Percentiles rank a stretch among this genome's conserved stretches.
These are phyloP conservation scores for Gnathonemus echidnorhynchus DNA, from an alignment of 2,113 vertebrate species.

Conservation along the genomic window DNA sequence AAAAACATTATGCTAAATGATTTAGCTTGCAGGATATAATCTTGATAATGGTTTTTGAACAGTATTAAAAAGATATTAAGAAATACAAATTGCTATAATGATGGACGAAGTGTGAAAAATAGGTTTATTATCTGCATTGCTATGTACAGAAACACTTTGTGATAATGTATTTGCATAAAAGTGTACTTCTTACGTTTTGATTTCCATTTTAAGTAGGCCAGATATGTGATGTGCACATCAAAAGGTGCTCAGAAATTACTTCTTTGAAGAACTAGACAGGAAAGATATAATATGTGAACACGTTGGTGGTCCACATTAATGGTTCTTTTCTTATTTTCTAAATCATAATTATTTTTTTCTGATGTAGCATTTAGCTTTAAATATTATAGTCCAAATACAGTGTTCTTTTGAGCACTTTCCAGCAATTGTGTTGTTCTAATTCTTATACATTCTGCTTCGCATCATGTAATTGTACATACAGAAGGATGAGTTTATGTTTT, in stretches of 20 bases:
- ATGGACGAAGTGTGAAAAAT: not conserved
- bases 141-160: not conserved
- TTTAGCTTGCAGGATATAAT: not conserved
- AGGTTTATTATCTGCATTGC: not conserved
- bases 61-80: slow-evolving; percentile 3
- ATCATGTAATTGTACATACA: not conserved
- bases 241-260: not conserved
- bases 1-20: not conserved
- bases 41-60: not conserved
- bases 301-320: not conserved
- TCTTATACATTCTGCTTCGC: not conserved
- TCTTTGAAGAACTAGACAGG: not conserved
- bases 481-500: not conserved
- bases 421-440: not conserved
- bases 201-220: not conserved
- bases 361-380: not conserved
- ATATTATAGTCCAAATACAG: not conserved
- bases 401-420: not conserved
- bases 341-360: not conserved
- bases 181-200: not conserved
- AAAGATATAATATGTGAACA: not conserved
- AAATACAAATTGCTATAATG: not conserved
- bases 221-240: not conserved
- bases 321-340: not conserved
- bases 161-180: not conserved